Conservation (phyloP, 2,113 vertebrate genomes). For the Gallinago undulata region DNA sequence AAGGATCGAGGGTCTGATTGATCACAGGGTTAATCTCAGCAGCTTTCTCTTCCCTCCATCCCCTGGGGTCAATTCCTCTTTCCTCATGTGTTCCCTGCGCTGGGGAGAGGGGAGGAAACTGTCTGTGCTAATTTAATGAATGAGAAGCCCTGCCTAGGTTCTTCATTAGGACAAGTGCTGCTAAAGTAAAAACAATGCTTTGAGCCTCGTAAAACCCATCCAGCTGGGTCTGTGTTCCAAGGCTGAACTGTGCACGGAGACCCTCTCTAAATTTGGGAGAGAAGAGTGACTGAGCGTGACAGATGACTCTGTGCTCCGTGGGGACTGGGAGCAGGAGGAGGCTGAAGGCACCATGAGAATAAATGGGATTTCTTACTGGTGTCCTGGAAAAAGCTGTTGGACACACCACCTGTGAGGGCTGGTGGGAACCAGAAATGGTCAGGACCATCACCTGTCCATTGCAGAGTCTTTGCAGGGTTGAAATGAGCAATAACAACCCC, state of each 20-base stretch:
- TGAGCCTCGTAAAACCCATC: background rate
- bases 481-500: background rate
- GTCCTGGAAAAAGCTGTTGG: background rate
- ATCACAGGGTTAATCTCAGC: background rate
- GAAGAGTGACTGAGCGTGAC: fast-evolving
- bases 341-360: background rate
- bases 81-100: background rate
- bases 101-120: too few relatives aligned
- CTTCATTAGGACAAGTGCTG: background rate
- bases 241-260: background rate
- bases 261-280: background rate
- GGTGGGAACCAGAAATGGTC: background rate
- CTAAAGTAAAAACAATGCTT: background rate
- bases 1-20: background rate
- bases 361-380: background rate
- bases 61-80: background rate
- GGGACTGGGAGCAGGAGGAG: background rate
- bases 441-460: fast-evolving
- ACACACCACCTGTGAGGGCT: background rate
- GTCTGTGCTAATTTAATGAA: slow-evolving; percentile 26
- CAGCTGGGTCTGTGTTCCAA: background rate
- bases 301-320: background rate
- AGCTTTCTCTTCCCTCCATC: background rate
- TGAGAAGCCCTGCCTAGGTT: background rate
- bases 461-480: fast-evolving